Evolutionary conservation across 53 echinoderm and acorn worm species (phyloP).

Genomic region (Holothuria scabra): DNA sequence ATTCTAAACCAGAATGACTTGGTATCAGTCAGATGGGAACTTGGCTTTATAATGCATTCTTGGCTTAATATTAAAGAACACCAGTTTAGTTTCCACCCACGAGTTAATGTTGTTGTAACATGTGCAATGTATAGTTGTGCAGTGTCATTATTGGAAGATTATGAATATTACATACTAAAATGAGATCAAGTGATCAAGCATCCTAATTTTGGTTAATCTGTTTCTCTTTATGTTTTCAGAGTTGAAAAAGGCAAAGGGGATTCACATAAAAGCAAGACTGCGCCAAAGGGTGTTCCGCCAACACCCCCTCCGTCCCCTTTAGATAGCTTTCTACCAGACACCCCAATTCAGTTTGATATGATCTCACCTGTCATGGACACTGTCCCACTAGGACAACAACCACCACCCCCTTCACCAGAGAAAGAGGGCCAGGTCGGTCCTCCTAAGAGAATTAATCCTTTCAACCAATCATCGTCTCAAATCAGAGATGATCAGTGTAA

Average conservation of each 20-base stretch:
- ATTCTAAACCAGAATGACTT: too few relatives aligned
- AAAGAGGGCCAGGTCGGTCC: constrained; percentile 59
- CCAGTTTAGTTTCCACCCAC: too few relatives aligned
- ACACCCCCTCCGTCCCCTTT: constrained; percentile 89
- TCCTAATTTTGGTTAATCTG: not conserved
- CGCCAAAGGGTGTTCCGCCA: constrained; percentile 38
- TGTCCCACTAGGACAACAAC: constrained; percentile 49
- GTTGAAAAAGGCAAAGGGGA: constrained; percentile 22
- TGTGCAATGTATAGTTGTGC: too few relatives aligned
- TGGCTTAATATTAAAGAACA: too few relatives aligned
- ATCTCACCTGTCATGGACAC: constrained; percentile 73
- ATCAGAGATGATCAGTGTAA: constrained; percentile 71
- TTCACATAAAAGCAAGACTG: constrained; percentile 24
- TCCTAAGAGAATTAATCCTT: constrained; percentile 82
- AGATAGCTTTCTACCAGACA: constrained; percentile 76
- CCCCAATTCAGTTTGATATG: constrained; percentile 95
- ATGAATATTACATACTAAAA: too few relatives aligned
- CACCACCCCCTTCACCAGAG: constrained; percentile 49
- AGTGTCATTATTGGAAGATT: too few relatives aligned
- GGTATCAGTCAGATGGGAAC: too few relatives aligned
- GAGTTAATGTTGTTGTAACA: too few relatives aligned
- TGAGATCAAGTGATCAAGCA: too few relatives aligned
- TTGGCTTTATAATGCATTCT: too few relatives aligned
- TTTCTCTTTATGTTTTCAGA: too few relatives aligned
- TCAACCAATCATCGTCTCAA: constrained; percentile 71